A percentile compares a stretch with the other conserved stretches of the same genome.
Evolutionary conservation across 2,113 vertebrate genomes (phyloP).

Genomic region (Stigmatopora argus): DNA sequence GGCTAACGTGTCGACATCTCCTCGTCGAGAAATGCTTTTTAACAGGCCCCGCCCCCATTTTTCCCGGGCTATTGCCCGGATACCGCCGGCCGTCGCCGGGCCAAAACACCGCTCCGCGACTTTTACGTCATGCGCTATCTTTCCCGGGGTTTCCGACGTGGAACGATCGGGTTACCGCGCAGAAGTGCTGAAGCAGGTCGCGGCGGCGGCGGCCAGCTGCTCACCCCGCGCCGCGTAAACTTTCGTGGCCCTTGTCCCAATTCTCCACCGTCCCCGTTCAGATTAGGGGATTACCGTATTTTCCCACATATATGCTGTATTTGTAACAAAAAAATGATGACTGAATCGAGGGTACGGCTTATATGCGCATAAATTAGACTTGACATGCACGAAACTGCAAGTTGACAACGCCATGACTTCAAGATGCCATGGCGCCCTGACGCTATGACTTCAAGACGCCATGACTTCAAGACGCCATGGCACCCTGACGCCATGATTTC

Average conservation of each 20-base stretch:
- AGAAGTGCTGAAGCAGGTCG: slow-evolving; percentile 79
- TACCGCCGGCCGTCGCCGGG: slow-evolving; percentile 68
- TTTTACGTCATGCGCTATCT: slow-evolving; percentile 97
- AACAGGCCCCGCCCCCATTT: slow-evolving; percentile 68
- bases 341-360: no score
- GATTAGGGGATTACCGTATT: not conserved
- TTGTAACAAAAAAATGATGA: no score
- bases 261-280: not conserved
- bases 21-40: slow-evolving; percentile 60
- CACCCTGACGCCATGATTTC: no score
- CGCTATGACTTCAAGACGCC: no score
- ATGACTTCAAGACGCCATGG: no score
- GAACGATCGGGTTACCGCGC: slow-evolving; percentile 84
- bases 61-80: slow-evolving; percentile 64
- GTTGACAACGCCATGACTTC: no score
- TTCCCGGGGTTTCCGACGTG: slow-evolving; percentile 84
- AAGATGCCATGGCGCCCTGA: no score
- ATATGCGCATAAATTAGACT: no score
- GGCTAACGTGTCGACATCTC: slow-evolving; percentile 70
- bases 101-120: slow-evolving; percentile 79
- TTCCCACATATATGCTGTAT: no score
- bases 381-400: no score
- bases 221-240: slow-evolving; percentile 72
- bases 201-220: slow-evolving; percentile 53
- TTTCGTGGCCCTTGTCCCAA: slow-evolving; percentile 43